Percentiles rank a stretch among this genome's conserved stretches.
Conservation (phyloP, 1,140 invertebrate species). For the Drosophila rhopaloa region DNA sequence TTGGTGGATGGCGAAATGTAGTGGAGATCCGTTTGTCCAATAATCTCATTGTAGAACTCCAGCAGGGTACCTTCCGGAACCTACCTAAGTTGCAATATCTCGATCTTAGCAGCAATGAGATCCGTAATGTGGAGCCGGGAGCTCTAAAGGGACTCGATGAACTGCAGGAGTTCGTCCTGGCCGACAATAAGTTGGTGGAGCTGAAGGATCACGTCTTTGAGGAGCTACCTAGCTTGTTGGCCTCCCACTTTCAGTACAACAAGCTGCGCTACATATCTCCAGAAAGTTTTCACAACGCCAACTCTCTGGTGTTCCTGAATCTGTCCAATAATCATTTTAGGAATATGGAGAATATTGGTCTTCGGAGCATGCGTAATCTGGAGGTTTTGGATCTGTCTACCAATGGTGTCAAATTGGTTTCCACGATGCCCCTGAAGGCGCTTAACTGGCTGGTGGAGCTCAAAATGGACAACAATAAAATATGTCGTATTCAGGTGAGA, state of each 20-base stretch:
- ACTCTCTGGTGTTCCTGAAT: conserved; percentile 92
- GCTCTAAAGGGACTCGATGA: conserved; percentile 91
- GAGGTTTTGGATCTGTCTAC: conserved; percentile 92
- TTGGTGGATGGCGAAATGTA: conserved; percentile 88
- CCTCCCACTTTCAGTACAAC: conserved; percentile 93
- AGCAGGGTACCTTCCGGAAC: conserved; percentile 89
- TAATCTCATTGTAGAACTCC: conserved; percentile 91
- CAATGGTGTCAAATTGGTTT: conserved; percentile 90
- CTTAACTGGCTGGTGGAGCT: conserved; percentile 94
- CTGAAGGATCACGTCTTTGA: conserved; percentile 90
- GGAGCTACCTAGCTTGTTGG: conserved; percentile 90
- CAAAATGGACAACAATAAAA: conserved; percentile 91
- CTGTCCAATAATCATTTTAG: conserved; percentile 91
- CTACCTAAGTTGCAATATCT: conserved; percentile 89
- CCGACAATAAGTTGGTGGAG: conserved; percentile 90
- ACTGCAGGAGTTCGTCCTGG: conserved; percentile 91
- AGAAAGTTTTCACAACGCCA: conserved; percentile 91
- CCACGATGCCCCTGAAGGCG: conserved; percentile 87
- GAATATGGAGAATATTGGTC: conserved; percentile 89
- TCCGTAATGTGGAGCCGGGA: conserved; percentile 91
- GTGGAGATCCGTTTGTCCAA: conserved; percentile 89
- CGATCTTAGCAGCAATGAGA: conserved; percentile 92
- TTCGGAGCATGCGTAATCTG: conserved; percentile 89
- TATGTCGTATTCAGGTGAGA: conserved; percentile 88
- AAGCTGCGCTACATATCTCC: conserved; percentile 89